Percentiles rank a stretch among this genome's conserved stretches.
Conservation (phyloP, 2,113 vertebrate species). For the Entelurus aequoreus region DNA sequence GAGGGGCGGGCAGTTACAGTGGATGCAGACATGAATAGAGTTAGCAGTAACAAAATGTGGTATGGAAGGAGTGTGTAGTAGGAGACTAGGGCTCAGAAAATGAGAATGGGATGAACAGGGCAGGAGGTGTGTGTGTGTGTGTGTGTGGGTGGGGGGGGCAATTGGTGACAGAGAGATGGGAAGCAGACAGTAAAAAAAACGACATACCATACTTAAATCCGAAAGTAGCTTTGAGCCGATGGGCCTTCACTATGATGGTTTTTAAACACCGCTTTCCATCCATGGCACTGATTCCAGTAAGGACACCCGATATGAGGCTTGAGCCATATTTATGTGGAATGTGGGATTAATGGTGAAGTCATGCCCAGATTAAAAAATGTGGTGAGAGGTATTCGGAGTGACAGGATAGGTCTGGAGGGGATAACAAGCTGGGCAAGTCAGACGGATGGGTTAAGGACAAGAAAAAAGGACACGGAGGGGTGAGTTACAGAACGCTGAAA, state of each 20-base stretch:
- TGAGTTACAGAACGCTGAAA: slow-evolving; percentile 5
- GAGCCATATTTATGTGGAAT: slow-evolving; percentile 23
- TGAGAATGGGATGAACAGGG: slow-evolving; percentile 17
- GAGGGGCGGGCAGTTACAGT: slow-evolving; percentile 26
- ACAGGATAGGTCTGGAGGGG: slow-evolving; percentile 61
- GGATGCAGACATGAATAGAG: slow-evolving; percentile 30
- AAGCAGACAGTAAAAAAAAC: background rate
- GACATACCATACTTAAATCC: slow-evolving; percentile 40
- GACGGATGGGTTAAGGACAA: slow-evolving; percentile 15
- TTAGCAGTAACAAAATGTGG: slow-evolving; percentile 36
- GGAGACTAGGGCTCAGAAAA: slow-evolving; percentile 22
- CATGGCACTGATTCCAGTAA: slow-evolving; percentile 14
- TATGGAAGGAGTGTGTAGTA: slow-evolving; percentile 26
- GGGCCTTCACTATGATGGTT: slow-evolving; percentile 18
- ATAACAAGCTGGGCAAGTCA: slow-evolving; percentile 28
- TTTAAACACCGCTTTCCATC: slow-evolving; percentile 12
- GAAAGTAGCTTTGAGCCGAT: background rate
- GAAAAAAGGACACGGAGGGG: slow-evolving; percentile 43
- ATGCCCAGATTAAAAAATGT: slow-evolving; percentile 57
- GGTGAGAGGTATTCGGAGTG: slow-evolving; percentile 42
- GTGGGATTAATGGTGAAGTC: slow-evolving; percentile 62
- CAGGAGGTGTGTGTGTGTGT: background rate
- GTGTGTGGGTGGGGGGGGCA: background rate
- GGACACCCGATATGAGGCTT: slow-evolving; percentile 30
- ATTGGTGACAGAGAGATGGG: no score